Base-by-base conservation (phyloP, 2,888 invertebrate species). In the Cheilosia impressa region DNA sequence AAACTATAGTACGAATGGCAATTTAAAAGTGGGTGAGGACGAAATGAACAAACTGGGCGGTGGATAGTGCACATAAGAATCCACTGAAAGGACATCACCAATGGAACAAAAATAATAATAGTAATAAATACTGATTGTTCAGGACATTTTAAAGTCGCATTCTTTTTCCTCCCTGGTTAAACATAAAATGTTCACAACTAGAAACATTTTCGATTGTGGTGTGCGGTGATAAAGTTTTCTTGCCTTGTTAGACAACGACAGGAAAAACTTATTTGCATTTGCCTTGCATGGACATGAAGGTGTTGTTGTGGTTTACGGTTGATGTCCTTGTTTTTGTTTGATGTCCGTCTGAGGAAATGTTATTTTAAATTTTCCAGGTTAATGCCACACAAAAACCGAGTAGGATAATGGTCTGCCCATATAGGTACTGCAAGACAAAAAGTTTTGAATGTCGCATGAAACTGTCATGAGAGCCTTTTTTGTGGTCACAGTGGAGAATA, bases 281-380 rank as follows among this genome's bases (percentile, higher is more conserved):
- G 13, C 4, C 13, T 55, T 68, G 7, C 43, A 5, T 15, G 19
- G 17, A 45, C 34, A 45, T 45, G 3, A 45, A 55, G 47, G 69
- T 69, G 69, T 43, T 41, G 27, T 27, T 15, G 27, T 43, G 55
- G 41, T 15, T 34, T 41, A 13, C 31, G 45, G 27, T 6, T 22
- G 41, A 43, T 27, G 43, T 68, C 31, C 38, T 47, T 65, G 31
- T 75, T 58, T 41, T 43, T 77, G 60, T 66, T 68, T 38, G 15
- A 17, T 31, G 34, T 41, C 19, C 57, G 60, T 62, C 45, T 53
- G 38, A 19, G 47, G 52, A 72, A 72, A 79, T 72, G 53, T 60
- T 72, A 58, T 79, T 72, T 78, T 63, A 27, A 27, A 50, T 41
- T 34, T 60, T 17, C 10, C 34, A 34, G 17, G 50, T 50, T 9